Evolutionary conservation across 2,888 invertebrate genomes (phyloP), one percentile per base, ranked within the genome.

Genomic region (Rotaria socialis): DNA sequence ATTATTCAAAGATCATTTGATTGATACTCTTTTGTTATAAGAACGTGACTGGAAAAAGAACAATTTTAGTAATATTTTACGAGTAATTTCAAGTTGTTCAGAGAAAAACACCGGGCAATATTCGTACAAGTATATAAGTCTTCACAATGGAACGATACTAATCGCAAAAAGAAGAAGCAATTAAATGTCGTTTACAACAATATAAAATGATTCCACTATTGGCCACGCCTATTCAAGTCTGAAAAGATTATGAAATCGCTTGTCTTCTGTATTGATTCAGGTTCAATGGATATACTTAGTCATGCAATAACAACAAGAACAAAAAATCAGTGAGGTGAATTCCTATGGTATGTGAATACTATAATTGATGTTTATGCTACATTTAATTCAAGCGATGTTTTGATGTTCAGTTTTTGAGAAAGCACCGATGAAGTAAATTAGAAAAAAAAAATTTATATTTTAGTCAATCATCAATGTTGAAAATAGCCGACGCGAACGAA

Each of bases 311-410:
- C 50, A 50, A 50, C 85, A 74, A 60, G 11, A 75, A 84, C 74
- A 75, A 67, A 52, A 67, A 86, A 50, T 10, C 27, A 60, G n/a
- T 67, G 84, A 85, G 35, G 85, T 75, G 60, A 86, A 85, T 52
- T 60, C 10, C 47, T 52, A 75, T 67, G 67, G 24, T 35, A 84
- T 67, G 27, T 84, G 11, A 52, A 85, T 16, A 84, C 84, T 47
- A 67, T 67, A 35, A 14, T 86, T 19, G 86, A 86, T 60, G 67
- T 86, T 60, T 84, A 60, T 19, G 67, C 60, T 74, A 52, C 50
- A 60, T 86, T 86, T 35, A 67, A 86, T 55, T 14, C 52, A 47
- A 75, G 75, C 84, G 84, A 84, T 14, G 84, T 60, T 27, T 50
- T 50, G 1, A 11, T 50, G 10, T 50, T 50, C 4, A 11, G 5